Base-by-base conservation (phyloP, 2,113 vertebrate species). In the Myrmecophaga tridactyla region DNA sequence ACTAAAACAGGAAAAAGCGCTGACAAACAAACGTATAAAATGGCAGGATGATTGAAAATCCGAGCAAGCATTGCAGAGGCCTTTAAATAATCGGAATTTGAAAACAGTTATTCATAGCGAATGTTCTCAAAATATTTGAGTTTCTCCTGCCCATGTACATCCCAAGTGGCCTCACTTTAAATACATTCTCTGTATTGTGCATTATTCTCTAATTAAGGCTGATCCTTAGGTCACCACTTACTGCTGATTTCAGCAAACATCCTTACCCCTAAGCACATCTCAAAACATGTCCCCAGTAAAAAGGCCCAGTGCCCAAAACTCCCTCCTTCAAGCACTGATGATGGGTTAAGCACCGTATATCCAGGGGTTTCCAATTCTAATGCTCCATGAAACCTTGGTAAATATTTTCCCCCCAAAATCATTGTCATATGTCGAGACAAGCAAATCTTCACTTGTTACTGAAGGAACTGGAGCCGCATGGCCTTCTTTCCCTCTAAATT, bases 141-240 rank as follows among this genome's bases (percentile, higher is more conserved):
- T 48, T 90, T 80, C 25, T 89, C 12, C 11, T n/a, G 7, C 12
- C 83, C 20, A 1, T 7, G 2, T 17, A 9, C 14, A 31, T 34
- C 27, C 27, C 6, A 56, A 23, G 1, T 43, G 39, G n/a, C 62
- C 48, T 82, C 20, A 20, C n/a, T 75, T 82, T 75, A 4, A 21
- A 3, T 18, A 7, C 12, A 36, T 31, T 14, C 13, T n/a, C 53
- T 15, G 0, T 21, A 60, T 14, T 43, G 6, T 36, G 7, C n/a
- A 48, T 18, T 65, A 29, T 46, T 20, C 53, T 39, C 17, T 53
- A 14, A 63, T 65, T 6, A n/a, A 21, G 25, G 34, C 18, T 78
- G 46, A 67, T 18, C 39, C 20, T 63, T 36, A 56, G 5, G 0
- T 69, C 25, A 39, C 29, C 56, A 15, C 34, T 53, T 80, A 36